Percentiles rank a stretch among this genome's conserved stretches.
Conservation (phyloP, 1,140 invertebrate genomes). For the Tetragonula clypearis region DNA sequence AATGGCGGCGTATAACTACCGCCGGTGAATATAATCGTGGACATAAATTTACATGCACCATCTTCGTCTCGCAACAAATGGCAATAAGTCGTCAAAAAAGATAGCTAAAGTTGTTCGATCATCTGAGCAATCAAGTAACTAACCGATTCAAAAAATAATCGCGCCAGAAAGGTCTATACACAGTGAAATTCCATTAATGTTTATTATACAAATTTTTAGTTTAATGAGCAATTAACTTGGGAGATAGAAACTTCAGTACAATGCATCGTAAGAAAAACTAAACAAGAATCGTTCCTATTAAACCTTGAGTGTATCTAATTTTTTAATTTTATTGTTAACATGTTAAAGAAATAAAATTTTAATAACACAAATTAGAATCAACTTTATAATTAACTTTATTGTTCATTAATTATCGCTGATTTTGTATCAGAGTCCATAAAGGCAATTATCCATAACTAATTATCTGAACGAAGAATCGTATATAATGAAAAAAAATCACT, state of each 20-base stretch:
- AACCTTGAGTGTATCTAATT: too few species aligned
- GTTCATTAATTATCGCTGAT: too few species aligned
- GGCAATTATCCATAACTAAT: too few species aligned
- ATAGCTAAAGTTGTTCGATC: neutral
- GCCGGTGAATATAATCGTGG: neutral
- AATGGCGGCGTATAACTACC: slow-evolving; percentile 13
- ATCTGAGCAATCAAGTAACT: neutral
- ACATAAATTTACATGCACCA: slow-evolving; percentile 22
- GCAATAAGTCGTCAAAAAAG: neutral
- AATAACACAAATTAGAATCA: too few species aligned
- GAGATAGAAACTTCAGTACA: neutral
- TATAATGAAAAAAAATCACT: too few species aligned
- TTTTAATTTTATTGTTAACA: too few species aligned
- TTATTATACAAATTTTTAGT: neutral
- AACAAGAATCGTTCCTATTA: too few species aligned
- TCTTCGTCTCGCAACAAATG: slow-evolving; percentile 11
- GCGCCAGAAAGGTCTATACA: neutral
- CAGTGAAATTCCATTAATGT: neutral
- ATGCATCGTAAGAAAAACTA: too few species aligned
- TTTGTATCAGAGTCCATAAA: too few species aligned
- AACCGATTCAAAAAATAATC: neutral
- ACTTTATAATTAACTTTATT: too few species aligned
- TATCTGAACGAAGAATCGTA: too few species aligned
- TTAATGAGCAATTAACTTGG: neutral
- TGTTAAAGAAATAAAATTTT: too few species aligned